Percentiles rank a stretch among this genome's conserved stretches.
Conservation (phyloP, 2,113 vertebrate genomes). For the Hippocampus mohnikei region DNA sequence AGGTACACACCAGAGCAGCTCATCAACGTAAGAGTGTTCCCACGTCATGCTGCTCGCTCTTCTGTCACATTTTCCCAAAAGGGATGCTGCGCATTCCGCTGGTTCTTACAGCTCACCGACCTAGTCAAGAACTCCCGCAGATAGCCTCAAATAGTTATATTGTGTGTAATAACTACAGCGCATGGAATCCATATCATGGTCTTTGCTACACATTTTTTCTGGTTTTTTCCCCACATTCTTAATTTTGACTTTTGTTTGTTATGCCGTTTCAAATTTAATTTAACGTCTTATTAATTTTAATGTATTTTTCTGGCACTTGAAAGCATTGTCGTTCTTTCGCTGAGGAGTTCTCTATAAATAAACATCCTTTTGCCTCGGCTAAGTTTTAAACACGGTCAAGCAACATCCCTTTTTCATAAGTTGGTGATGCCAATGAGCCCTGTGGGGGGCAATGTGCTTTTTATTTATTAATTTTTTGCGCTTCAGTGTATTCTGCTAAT, state of each 20-base stretch:
- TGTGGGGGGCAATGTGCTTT: constrained; percentile 1
- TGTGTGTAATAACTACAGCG: not conserved
- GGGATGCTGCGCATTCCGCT: not conserved
- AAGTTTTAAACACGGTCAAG: constrained; percentile 1
- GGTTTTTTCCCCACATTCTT: not conserved
- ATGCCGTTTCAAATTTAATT: not conserved
- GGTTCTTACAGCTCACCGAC: not conserved
- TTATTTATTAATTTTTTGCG: not conserved
- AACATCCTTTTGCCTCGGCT: not conserved
- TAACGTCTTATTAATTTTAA: not conserved
- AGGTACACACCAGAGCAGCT: not conserved
- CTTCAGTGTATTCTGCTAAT: constrained; percentile 1
- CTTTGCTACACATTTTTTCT: not conserved
- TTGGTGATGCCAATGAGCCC: constrained; percentile 8
- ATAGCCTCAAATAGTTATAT: not conserved
- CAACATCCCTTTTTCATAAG: constrained; percentile 4
- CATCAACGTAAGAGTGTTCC: not conserved
- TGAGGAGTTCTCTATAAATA: not conserved
- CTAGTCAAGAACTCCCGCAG: not conserved
- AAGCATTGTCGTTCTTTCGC: not conserved
- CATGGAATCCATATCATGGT: not conserved
- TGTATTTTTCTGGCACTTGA: not conserved
- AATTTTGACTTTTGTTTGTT: not conserved
- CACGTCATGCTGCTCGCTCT: not conserved
- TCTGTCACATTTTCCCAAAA: not conserved